Base-by-base conservation (phyloP, 2,888 invertebrate genomes). In the Phasia obesa region DNA sequence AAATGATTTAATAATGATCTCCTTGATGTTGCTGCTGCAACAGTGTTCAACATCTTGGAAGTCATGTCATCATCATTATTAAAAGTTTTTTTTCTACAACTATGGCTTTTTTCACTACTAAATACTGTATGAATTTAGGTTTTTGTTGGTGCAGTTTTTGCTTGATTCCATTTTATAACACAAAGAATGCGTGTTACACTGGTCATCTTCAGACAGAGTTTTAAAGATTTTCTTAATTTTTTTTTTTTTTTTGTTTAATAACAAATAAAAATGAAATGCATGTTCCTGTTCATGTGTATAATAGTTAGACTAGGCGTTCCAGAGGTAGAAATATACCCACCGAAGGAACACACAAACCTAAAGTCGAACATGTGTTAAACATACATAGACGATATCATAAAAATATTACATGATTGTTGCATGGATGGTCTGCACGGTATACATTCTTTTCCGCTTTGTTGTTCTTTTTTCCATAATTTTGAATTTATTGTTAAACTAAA, bases 1-100 rank as follows among this genome's bases (percentile, higher is more conserved):
- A 76, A 70, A 81, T 77, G 77, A 82, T 77, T 82, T 73, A 73
- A 82, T 82, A 82, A 82, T 77, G 62, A 82, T 77, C 67, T 73
- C 38, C 65, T 73, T 77, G 65, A 57, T 49, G 65, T 57, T 82
- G 62, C 53, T 74, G 60, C 17, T 71, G 42, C 62, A 21, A 31
- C 64, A 47, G 42, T 49, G 49, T 57, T 64, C 47, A 79, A 79
- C 59, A 73, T 53, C 73, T 67, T 51, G 35, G 59, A 65, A 67
- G 19, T 74, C 74, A 73, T 47, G 74, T 64, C 69, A 69, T 83
- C 78, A 64, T 83, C 57, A 74, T 78, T 55, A 74, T 81, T 23
- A 51, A 42, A 65, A 27, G 47, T 27, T 71, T 77, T 64, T 71
- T 53, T 49, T 62, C 23, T 51, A 7, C 38, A 42, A 4, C 15